Evolutionary conservation across 2,113 vertebrate species (phyloP).

Genomic region (Cyprinus carpio): DNA sequence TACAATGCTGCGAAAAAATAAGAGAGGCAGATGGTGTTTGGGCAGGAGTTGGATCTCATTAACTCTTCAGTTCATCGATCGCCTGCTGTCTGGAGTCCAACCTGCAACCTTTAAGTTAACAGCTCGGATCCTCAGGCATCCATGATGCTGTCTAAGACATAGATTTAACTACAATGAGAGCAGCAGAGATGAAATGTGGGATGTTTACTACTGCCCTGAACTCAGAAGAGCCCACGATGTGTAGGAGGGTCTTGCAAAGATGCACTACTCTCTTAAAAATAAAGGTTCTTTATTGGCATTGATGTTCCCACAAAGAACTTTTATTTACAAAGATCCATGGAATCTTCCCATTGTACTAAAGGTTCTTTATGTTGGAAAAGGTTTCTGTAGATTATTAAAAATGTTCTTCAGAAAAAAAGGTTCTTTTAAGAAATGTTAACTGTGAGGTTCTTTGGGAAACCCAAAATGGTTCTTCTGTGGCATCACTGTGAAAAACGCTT

Average conservation of each 20-base stretch:
- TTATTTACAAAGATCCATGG: too few relatives aligned
- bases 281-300: too few relatives aligned
- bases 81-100: slow-evolving; percentile 23
- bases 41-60: slow-evolving; percentile 38
- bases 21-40: slow-evolving; percentile 27
- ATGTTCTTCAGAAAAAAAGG: too few relatives aligned
- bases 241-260: slow-evolving; percentile 21
- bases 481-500: too few relatives aligned
- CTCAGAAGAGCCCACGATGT: slow-evolving; percentile 6
- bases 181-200: neutral
- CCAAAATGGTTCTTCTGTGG: too few relatives aligned
- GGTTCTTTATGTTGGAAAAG: too few relatives aligned
- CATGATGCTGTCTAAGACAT: slow-evolving; percentile 20
- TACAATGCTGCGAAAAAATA: neutral
- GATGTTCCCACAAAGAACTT: too few relatives aligned
- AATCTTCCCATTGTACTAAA: too few relatives aligned
- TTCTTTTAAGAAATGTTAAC: too few relatives aligned
- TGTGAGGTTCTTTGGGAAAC: too few relatives aligned
- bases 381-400: too few relatives aligned
- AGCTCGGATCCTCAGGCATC: slow-evolving; percentile 17
- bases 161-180: slow-evolving; percentile 3
- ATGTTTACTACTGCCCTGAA: slow-evolving; percentile 13
- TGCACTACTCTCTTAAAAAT: neutral
- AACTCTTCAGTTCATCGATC: slow-evolving; percentile 34
- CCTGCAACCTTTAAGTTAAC: slow-evolving; percentile 37